Evolutionary conservation across 2,888 invertebrate genomes (phyloP).

Genomic region (Sphecodes monilicornis): DNA sequence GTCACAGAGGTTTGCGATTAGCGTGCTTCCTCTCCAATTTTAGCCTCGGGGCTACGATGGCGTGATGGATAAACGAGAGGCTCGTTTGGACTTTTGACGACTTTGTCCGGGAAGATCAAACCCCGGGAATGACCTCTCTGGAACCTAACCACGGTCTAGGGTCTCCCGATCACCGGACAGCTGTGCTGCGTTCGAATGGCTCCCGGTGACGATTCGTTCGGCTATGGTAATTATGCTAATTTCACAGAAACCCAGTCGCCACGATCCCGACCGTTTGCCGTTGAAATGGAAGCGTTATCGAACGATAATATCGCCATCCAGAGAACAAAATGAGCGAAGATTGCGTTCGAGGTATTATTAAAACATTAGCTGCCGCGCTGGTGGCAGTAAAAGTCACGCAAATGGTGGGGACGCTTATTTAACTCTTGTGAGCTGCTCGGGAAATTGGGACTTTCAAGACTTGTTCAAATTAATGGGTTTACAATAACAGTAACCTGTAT

Average conservation of each 20-base stretch:
- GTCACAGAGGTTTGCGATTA: conserved; percentile 68
- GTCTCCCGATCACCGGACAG: conserved; percentile 39
- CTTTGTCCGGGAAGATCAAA: conserved; percentile 48
- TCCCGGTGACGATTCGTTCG: conserved; percentile 44
- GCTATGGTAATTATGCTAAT: conserved; percentile 63
- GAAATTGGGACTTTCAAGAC: not conserved
- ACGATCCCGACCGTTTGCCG: not conserved
- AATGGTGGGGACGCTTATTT: not conserved
- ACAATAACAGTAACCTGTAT: too few relatives aligned
- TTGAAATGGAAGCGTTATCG: not conserved
- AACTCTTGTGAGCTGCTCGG: not conserved
- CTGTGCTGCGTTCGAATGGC: conserved; percentile 23
- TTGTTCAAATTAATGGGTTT: too few relatives aligned
- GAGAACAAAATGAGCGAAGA: not conserved
- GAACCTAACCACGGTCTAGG: conserved; percentile 18
- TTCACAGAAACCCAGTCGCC: conserved; percentile 50
- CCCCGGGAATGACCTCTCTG: conserved; percentile 16
- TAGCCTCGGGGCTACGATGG: conserved; percentile 60
- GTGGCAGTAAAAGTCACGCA: not conserved
- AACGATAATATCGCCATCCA: not conserved
- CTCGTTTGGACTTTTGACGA: conserved; percentile 71
- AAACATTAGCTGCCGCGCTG: not conserved
- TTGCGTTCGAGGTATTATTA: conserved; percentile 2
- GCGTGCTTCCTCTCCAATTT: conserved; percentile 50
- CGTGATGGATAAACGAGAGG: conserved; percentile 72